Evolutionary conservation across 2,888 invertebrate species (phyloP).

Genomic region (Lycophotia porphyrea): DNA sequence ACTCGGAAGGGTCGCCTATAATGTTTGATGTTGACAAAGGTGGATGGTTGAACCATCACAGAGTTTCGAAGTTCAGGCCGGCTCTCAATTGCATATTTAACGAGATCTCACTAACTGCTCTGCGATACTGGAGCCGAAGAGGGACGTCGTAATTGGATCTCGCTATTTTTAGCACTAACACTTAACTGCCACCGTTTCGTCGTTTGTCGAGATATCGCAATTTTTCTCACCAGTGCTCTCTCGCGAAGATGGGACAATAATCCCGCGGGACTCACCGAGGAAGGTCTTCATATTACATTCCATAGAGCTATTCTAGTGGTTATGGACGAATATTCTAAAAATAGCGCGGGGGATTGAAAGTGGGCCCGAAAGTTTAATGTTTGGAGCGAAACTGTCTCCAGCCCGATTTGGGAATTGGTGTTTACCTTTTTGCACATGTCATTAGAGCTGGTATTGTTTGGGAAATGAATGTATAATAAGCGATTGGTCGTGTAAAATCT

Average conservation of each 20-base stretch:
- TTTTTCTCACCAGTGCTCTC: slow-evolving; percentile 37
- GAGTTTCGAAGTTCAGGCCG: slow-evolving; percentile 34
- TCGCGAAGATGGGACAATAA: slow-evolving; percentile 31
- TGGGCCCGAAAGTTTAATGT: slow-evolving; percentile 50
- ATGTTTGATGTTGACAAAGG: slow-evolving; percentile 57
- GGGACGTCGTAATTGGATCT: slow-evolving; percentile 63
- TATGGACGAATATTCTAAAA: slow-evolving; percentile 50
- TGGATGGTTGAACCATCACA: slow-evolving; percentile 52
- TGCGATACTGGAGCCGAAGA: slow-evolving; percentile 53
- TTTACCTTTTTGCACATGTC: slow-evolving; percentile 30
- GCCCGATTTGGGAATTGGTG: slow-evolving; percentile 36
- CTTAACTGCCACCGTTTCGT: slow-evolving; percentile 39
- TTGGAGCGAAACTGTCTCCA: slow-evolving; percentile 23
- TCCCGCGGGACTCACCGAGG: slow-evolving; percentile 41
- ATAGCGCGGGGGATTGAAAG: slow-evolving; percentile 53
- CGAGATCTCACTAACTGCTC: slow-evolving; percentile 75
- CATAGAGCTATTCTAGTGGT: slow-evolving; percentile 37
- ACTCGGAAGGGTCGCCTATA: slow-evolving; percentile 41
- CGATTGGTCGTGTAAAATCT: neutral
- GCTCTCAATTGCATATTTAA: slow-evolving; percentile 80
- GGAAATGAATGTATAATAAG: neutral
- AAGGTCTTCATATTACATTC: slow-evolving; percentile 53
- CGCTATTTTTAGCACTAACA: slow-evolving; percentile 60
- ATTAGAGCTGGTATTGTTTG: slow-evolving; percentile 25
- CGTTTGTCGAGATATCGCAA: slow-evolving; percentile 41